These are phyloP conservation scores for Pteropus rufus DNA, from an alignment of 2,797 vertebrate species.

Conservation along the genomic window DNA sequence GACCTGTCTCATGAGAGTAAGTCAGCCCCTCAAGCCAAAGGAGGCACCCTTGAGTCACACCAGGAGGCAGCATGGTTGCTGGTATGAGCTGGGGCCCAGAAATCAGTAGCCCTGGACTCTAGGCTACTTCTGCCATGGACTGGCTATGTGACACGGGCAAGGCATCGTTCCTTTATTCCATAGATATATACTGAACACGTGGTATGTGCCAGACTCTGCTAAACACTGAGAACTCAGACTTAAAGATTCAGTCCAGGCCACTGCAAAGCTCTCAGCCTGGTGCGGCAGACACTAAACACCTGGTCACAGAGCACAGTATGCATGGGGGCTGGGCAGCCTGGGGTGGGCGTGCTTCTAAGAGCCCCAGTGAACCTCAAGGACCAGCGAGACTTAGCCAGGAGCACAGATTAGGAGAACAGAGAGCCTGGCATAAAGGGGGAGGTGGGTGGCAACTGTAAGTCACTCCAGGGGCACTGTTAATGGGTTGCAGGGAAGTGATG, in stretches of 20 bases:
- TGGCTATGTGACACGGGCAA: neutral
- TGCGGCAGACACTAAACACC: rapidly evolving
- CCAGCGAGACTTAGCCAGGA: neutral
- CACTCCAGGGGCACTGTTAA: neutral
- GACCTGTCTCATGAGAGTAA: neutral
- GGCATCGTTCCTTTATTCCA: neutral
- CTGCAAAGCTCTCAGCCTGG: neutral
- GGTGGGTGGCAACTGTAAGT: neutral
- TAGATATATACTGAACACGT: neutral
- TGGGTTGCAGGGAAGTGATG: neutral
- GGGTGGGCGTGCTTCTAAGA: neutral
- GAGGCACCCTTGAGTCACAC: neutral
- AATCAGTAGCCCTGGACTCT: neutral
- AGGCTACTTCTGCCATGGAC: neutral
- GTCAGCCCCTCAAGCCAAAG: neutral
- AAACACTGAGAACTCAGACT: neutral
- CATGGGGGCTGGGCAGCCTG: neutral
- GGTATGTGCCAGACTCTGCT: neutral
- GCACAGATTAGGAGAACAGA: neutral
- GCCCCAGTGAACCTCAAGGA: neutral
- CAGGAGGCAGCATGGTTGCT: neutral
- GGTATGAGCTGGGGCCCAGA: neutral
- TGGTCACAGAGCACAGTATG: neutral
- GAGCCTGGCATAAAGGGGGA: neutral
- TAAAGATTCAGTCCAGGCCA: neutral